phyloP scores from a whole-genome alignment of 2,797 vertebrate species.

The Coreius guichenoti region DNA sequence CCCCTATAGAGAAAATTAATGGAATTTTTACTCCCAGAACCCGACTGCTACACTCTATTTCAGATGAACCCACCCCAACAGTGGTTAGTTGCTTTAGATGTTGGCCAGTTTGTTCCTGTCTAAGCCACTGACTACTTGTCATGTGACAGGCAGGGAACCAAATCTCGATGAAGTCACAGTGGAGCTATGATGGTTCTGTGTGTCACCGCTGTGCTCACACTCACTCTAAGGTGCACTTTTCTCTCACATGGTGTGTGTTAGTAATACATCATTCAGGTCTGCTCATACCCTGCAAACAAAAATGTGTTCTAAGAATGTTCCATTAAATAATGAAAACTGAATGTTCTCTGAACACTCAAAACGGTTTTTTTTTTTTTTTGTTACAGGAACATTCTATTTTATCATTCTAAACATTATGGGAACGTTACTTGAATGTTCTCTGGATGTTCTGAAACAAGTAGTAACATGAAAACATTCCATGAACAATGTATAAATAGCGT shows the following conservation, averaged over 20 bases:
- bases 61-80: background rate
- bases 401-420: too few relatives aligned
- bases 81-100: background rate
- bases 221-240: slow-evolving; percentile 16
- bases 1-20: background rate
- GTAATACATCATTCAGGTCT: slow-evolving; percentile 25
- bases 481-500: too few relatives aligned
- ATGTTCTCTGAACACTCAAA: too few relatives aligned
- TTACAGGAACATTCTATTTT: too few relatives aligned
- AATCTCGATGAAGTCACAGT: slow-evolving; percentile 18
- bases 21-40: background rate
- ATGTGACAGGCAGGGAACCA: slow-evolving; percentile 11
- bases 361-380: too few relatives aligned
- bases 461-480: too few relatives aligned
- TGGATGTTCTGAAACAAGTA: too few relatives aligned
- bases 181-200: slow-evolving; percentile 9
- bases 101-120: background rate
- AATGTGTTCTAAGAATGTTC: too few relatives aligned
- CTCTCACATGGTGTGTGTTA: slow-evolving; percentile 26
- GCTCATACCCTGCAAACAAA: background rate
- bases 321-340: too few relatives aligned
- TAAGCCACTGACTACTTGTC: background rate
- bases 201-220: background rate
- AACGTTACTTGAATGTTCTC: too few relatives aligned
- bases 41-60: background rate